phyloP scores from a whole-genome alignment of 92 coral and sea anemone genomes.

The Parazoanthus darwini region DNA sequence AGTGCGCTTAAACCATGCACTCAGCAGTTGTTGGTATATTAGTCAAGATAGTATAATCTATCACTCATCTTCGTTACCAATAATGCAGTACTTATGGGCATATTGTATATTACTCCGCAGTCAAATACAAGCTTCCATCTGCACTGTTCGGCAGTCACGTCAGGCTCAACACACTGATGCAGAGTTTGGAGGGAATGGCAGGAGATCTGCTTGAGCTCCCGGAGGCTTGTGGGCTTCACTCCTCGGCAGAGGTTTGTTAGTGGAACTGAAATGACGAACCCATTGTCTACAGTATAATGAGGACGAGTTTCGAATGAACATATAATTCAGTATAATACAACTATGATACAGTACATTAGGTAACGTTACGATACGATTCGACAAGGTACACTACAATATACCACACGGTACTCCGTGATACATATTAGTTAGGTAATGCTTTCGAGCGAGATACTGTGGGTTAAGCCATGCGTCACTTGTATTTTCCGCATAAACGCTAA shows the following conservation, averaged over 20 bases:
- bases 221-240: constrained; percentile 95
- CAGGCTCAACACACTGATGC: constrained; percentile 67
- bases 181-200: constrained; percentile 80
- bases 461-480: too few relatives aligned
- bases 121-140: constrained; percentile 91
- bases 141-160: constrained; percentile 86
- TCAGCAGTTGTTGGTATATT: too few relatives aligned
- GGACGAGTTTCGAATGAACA: neutral
- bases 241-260: constrained; percentile 84
- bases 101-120: constrained; percentile 50
- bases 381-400: too few relatives aligned
- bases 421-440: too few relatives aligned
- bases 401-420: too few relatives aligned
- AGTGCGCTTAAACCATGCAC: too few relatives aligned
- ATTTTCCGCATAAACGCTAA: too few relatives aligned
- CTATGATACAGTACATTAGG: too few relatives aligned
- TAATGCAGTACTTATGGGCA: neutral
- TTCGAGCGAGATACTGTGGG: too few relatives aligned
- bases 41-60: too few relatives aligned
- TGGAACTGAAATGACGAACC: neutral
- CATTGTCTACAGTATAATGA: neutral
- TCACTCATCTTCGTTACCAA: neutral
- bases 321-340: too few relatives aligned
- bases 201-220: constrained; percentile 89
- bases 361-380: too few relatives aligned